Conservation (phyloP, 2,113 vertebrate genomes). For the Rhynchopsitta pachyrhyncha region DNA sequence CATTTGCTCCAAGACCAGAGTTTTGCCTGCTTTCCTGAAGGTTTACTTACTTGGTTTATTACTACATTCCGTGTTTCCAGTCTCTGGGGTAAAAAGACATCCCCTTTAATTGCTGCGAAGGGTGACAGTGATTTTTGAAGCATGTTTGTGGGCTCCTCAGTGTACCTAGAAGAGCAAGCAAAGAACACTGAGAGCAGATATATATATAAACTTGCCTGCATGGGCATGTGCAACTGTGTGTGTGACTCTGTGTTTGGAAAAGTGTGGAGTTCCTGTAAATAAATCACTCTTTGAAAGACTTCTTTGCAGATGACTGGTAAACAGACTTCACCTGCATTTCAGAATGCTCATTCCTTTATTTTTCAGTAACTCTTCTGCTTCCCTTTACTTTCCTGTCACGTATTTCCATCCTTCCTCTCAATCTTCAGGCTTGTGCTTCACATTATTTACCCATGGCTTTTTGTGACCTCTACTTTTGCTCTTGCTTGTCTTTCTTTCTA, state of each 20-base stretch:
- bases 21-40: background rate
- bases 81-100: background rate
- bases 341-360: background rate
- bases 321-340: background rate
- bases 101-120: background rate
- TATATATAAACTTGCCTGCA: background rate
- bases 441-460: background rate
- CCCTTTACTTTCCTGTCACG: background rate
- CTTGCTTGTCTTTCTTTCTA: background rate
- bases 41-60: background rate
- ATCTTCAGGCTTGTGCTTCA: background rate
- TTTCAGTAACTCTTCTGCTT: background rate
- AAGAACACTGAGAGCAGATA: background rate
- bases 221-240: background rate
- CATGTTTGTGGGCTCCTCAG: background rate
- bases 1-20: background rate
- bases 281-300: background rate
- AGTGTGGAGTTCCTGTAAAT: background rate
- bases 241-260: background rate
- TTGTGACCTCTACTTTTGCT: background rate
- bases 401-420: background rate
- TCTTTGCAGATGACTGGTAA: background rate
- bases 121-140: conserved; percentile 10
- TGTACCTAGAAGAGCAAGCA: background rate
- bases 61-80: background rate